A percentile compares a stretch with the other conserved stretches of the same genome.
Evolutionary conservation across 2,113 vertebrate genomes (phyloP).

Genomic region (Danio rerio): GRCz12tu NC_133195.1:10280001-10280500

Average conservation of each 20-base stretch:
- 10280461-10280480: too few relatives aligned
- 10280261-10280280: neutral
- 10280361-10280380: too few relatives aligned
- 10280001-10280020: slow-evolving; percentile 23
- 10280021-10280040: neutral
- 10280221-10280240: neutral
- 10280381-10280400: too few relatives aligned
- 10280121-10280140: neutral
- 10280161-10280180: neutral
- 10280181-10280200: neutral
- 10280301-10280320: too few relatives aligned
- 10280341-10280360: too few relatives aligned
- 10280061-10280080: neutral
- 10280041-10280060: slow-evolving; percentile 10
- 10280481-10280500: too few relatives aligned
- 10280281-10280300: neutral
- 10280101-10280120: neutral
- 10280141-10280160: neutral
- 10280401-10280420: too few relatives aligned
- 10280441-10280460: too few relatives aligned
- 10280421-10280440: too few relatives aligned
- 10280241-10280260: neutral
- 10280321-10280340: too few relatives aligned
- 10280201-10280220: neutral
- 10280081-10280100: neutral